Base-by-base conservation (phyloP, 37 sponge, comb jelly and placozoan genomes). In the Chondrosia reniformis region DNA sequence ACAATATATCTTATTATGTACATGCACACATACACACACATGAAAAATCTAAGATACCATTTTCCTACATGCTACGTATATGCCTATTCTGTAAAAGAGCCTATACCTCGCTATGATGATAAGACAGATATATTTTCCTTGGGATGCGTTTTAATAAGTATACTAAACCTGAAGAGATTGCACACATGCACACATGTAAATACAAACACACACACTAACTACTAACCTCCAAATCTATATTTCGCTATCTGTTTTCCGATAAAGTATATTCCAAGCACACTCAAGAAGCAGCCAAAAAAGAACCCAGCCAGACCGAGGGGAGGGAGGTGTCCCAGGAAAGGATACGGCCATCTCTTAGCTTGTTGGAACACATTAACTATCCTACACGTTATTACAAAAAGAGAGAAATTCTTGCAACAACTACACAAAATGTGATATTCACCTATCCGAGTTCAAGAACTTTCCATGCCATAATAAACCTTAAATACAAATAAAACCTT, bases 141-240 rank as follows among this genome's bases (percentile, higher is more conserved):
- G n/a, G n/a, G n/a, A n/a, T n/a, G n/a, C n/a, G n/a, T n/a, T n/a
- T n/a, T n/a, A n/a, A n/a, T n/a, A n/a, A n/a, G n/a, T n/a, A n/a
- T n/a, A n/a, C n/a, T n/a, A n/a, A n/a, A n/a, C n/a, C n/a, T n/a
- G n/a, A n/a, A n/a, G n/a, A n/a, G n/a, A n/a, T n/a, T 24, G 42
- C 72, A 69, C 43, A 69, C 72, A 69, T 24, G 21, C 72, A 69
- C 43, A 69, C 72, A 69, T 24, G 21, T 44, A 69, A 41, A 69
- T 24, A 39, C 72, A 69, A 41, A 39, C 43, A 39, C 72, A 39
- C 72, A 69, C 72, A 69, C 72, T 43, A 41, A 69, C 72, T 39
- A 41, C 63, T 84, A 44, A 89, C 89, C 79, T 84, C 45, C 30
- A 87, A 83, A 91, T 75, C 87, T 71, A 46, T 75, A 61, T 49